Evolutionary conservation across 2,888 invertebrate species (phyloP).

Genomic region (Sinotaia quadrata): DNA sequence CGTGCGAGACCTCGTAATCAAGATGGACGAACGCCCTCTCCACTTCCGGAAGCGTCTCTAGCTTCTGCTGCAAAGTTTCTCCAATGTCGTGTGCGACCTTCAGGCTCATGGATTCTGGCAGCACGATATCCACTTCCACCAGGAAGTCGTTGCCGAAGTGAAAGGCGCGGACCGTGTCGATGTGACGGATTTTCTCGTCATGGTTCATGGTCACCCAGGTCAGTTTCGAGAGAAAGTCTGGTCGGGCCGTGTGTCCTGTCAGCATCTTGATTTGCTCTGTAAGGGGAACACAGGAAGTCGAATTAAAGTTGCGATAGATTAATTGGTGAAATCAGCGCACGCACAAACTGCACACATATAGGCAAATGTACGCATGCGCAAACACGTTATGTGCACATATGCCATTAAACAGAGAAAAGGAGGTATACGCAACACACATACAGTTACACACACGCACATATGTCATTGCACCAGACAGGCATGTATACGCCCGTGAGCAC

Average conservation of each 20-base stretch:
- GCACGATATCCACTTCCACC: slow-evolving; percentile 72
- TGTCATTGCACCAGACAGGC: too few species aligned
- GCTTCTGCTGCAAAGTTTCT: slow-evolving; percentile 73
- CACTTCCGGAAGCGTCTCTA: slow-evolving; percentile 73
- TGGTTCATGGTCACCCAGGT: slow-evolving; percentile 70
- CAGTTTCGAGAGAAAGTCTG: slow-evolving; percentile 69
- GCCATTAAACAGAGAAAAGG: too few species aligned
- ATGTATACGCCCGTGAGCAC: too few species aligned
- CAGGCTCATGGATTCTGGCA: slow-evolving; percentile 72
- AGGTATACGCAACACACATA: too few species aligned
- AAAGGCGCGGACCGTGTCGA: slow-evolving; percentile 75
- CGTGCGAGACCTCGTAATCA: slow-evolving; percentile 74
- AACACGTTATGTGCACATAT: too few species aligned
- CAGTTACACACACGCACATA: too few species aligned
- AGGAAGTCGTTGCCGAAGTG: slow-evolving; percentile 74
- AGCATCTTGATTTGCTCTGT: slow-evolving; percentile 69
- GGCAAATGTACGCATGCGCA: too few species aligned
- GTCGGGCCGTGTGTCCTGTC: slow-evolving; percentile 69
- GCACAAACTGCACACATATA: too few species aligned
- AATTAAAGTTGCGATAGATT: too few species aligned
- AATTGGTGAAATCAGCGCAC: too few species aligned
- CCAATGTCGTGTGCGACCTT: slow-evolving; percentile 73
- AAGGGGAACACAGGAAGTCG: too few species aligned
- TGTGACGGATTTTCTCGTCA: slow-evolving; percentile 58
- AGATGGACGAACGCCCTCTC: slow-evolving; percentile 75